Conservation (phyloP, 35 echinoderm and acorn worm species). For the Strongylocentrotus purpuratus region DNA sequence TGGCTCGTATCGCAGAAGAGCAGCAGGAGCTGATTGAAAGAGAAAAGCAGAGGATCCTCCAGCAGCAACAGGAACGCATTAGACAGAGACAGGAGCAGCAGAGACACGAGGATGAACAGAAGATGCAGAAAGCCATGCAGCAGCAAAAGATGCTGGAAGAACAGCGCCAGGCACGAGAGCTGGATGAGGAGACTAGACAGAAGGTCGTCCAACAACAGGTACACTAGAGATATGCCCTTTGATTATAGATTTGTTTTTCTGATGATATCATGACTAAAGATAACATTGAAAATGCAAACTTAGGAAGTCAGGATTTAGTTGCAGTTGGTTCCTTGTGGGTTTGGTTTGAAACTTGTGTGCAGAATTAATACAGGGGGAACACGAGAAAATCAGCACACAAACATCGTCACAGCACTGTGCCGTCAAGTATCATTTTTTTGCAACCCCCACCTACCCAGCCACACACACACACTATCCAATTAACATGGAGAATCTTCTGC, state of each 20-base stretch:
- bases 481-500: no score
- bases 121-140: constrained; percentile 79
- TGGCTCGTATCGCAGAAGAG: constrained; percentile 37
- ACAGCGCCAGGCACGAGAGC: constrained; percentile 53
- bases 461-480: no score
- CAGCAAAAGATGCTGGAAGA: constrained; percentile 95
- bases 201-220: constrained; percentile 76
- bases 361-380: no score
- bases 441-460: no score
- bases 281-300: no score
- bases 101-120: constrained; percentile 79
- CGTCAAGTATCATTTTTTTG: no score
- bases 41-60: constrained; percentile 86
- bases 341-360: no score
- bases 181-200: constrained; percentile 61
- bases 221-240: not conserved
- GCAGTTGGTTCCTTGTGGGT: no score
- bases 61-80: constrained; percentile 91
- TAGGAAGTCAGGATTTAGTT: no score
- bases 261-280: no score
- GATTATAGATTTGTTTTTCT: not conserved
- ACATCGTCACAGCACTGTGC: no score
- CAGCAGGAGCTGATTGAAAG: constrained; percentile 94
- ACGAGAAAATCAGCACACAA: no score
- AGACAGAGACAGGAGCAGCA: constrained; percentile 84